phyloP scores from a whole-genome alignment of 2,888 invertebrate genomes.

The Norana najaformis region DNA sequence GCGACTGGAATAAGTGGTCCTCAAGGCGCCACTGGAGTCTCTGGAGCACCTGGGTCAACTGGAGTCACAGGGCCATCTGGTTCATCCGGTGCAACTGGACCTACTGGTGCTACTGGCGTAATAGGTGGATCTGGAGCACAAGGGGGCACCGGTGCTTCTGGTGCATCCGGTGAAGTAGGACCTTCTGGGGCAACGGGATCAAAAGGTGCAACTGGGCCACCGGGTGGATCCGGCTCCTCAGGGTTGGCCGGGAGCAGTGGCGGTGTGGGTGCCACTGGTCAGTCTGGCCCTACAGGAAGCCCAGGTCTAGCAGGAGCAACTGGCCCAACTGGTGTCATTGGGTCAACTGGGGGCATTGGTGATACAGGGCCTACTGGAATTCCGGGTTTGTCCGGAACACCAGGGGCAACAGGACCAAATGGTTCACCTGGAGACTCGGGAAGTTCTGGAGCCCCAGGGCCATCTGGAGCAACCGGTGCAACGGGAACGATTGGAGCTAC shows the following conservation, averaged over 20 bases:
- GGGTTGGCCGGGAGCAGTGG: constrained; percentile 7
- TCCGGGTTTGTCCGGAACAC: neutral
- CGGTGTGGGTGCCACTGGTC: neutral
- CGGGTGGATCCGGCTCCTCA: neutral
- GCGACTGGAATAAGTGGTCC: constrained; percentile 15
- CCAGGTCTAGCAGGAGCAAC: constrained; percentile 19
- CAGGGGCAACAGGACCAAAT: neutral
- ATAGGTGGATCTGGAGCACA: neutral
- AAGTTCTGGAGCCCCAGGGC: neutral
- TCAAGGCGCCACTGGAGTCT: neutral
- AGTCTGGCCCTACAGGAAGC: neutral
- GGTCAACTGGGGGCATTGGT: neutral
- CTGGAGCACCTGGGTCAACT: neutral
- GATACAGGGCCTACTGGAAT: neutral
- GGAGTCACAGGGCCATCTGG: neutral
- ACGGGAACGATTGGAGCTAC: neutral
- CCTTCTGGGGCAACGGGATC: constrained; percentile 15
- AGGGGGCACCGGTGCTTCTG: constrained; percentile 4
- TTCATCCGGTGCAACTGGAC: neutral
- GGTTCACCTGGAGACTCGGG: neutral
- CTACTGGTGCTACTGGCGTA: neutral
- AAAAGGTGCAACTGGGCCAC: neutral
- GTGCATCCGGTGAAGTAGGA: neutral
- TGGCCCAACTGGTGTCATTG: constrained; percentile 8
- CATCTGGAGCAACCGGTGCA: neutral